These are phyloP conservation scores for Channa striata DNA, from an alignment of 2,797 vertebrate species.

Conservation along the genomic window DNA sequence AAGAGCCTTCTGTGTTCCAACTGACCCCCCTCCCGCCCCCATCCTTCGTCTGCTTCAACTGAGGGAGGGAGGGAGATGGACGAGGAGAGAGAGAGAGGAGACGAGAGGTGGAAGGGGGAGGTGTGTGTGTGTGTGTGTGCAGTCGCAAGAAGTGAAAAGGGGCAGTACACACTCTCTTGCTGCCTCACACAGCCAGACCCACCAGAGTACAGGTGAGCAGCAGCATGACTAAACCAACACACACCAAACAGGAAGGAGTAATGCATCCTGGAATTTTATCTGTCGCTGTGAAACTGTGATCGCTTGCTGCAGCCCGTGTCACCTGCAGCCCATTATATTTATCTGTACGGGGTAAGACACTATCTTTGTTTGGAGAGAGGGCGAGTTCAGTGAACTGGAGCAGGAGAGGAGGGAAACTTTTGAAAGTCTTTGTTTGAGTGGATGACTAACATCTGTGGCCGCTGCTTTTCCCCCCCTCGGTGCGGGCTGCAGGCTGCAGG, in stretches of 20 bases:
- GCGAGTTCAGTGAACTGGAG: conserved; percentile 3
- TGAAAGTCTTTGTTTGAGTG: conserved; percentile 73
- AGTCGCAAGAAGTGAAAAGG: conserved; percentile 76
- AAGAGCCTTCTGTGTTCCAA: conserved; percentile 88
- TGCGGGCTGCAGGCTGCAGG: conserved; percentile 50
- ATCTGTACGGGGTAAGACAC: conserved; percentile 63
- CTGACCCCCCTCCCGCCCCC: conserved; percentile 78
- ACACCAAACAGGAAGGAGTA: conserved; percentile 47
- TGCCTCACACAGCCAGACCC: conserved; percentile 74
- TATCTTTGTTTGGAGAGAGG: conserved; percentile 66
- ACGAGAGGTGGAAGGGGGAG: conserved; percentile 68
- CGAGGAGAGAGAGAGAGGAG: conserved; percentile 41
- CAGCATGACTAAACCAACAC: conserved; percentile 50
- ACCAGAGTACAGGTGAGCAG: conserved; percentile 81
- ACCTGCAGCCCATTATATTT: conserved; percentile 64
- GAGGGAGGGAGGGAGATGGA: conserved; percentile 46
- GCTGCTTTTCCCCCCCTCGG: conserved; percentile 49
- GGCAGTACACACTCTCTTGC: conserved; percentile 70
- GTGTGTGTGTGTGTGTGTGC: conserved; percentile 59
- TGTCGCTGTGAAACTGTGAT: conserved; percentile 36
- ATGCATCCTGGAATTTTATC: conserved; percentile 43
- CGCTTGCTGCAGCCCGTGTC: conserved; percentile 45
- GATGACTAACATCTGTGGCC: conserved; percentile 82
- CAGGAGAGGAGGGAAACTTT: conserved; percentile 67
- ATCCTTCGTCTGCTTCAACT: conserved; percentile 75